Base-by-base conservation (phyloP, 2,797 vertebrate genomes). In the Phrynocephalus guinanensis region DNA sequence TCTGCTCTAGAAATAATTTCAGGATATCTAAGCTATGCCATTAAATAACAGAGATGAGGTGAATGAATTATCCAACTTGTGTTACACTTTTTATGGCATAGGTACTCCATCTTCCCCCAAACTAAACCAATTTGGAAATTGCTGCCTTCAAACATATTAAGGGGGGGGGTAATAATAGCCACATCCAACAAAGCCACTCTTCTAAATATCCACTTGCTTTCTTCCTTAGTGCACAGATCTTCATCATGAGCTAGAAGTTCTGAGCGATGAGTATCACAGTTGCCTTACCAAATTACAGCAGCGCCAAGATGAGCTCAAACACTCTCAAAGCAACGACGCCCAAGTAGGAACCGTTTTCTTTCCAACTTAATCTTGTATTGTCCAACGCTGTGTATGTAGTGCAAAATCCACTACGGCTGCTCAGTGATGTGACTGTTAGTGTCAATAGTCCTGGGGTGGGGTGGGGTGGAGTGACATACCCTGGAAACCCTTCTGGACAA, bases 221-320 rank as follows among this genome's bases (percentile, higher is more conserved):
- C 89, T 92, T 50, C 1, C 9, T 33, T 94, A 99, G 98, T 98
- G 98, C 92, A 92, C 71, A 87, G 97, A 98, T 92, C 96, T 99
- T 94, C 97, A 97, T 91, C 89, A 72, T 0, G 98, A 98, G 93
- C 95, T 99, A 94, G 97, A 97, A 79, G 89, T 91, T 56, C 95
- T 98, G 95, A 96, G 97, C 70, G 96, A 97, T 72, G 98, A 98
- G 94, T 98, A 97, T 91, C 96, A 94, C 90, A 97, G 96, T 92
- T 98, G 97, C 95, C 97, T 98, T 95, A 94, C 66, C 82, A 97
- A 97, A 80, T 96, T 98, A 96, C 96, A 96, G 80, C 97, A 98
- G 94, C 98, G 98, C 94, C 97, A 97, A n/a, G 96, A 98, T 0
- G 97, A 98, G 89, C 96, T 98, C 79, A 97, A 96, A 82, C 95